Percentiles rank a stretch among this genome's conserved stretches.
phyloP scores from a whole-genome alignment of 2,113 vertebrate genomes.

The Conger conger region DNA sequence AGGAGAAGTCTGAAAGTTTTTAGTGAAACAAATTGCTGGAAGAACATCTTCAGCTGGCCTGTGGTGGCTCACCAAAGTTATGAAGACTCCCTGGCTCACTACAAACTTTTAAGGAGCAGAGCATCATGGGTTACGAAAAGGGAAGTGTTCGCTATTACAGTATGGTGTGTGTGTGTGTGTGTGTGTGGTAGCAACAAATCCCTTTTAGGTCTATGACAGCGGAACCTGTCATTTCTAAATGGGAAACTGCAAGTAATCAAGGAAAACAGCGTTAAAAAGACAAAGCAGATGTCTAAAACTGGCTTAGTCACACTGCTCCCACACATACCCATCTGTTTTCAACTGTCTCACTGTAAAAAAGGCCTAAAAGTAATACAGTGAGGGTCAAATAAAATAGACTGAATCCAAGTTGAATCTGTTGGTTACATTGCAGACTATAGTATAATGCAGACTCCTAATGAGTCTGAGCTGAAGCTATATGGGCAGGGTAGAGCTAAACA shows the following conservation, averaged over 20 bases:
- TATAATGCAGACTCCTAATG: neutral
- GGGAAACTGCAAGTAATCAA: neutral
- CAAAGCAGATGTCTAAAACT: neutral
- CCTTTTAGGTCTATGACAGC: neutral
- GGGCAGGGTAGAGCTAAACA: neutral
- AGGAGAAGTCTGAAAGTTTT: no score
- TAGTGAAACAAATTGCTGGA: no score
- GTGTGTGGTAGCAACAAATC: neutral
- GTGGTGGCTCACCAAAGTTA: neutral
- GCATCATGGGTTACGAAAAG: neutral
- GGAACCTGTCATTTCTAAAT: neutral
- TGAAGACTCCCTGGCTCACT: neutral
- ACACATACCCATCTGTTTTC: neutral
- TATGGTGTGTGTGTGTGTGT: neutral
- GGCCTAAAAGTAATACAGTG: neutral
- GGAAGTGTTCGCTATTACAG: no score
- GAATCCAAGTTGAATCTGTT: neutral
- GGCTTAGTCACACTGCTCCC: neutral
- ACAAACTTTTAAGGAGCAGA: conserved; percentile 10
- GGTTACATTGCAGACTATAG: neutral
- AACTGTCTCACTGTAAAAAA: neutral
- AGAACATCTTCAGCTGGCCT: no score
- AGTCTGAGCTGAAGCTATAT: neutral
- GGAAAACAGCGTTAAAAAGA: neutral
- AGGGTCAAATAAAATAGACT: neutral